Evolutionary conservation across 2,888 invertebrate genomes (phyloP), one percentile per base, ranked within the genome.

Genomic region (Trissolcus japonicus): DNA sequence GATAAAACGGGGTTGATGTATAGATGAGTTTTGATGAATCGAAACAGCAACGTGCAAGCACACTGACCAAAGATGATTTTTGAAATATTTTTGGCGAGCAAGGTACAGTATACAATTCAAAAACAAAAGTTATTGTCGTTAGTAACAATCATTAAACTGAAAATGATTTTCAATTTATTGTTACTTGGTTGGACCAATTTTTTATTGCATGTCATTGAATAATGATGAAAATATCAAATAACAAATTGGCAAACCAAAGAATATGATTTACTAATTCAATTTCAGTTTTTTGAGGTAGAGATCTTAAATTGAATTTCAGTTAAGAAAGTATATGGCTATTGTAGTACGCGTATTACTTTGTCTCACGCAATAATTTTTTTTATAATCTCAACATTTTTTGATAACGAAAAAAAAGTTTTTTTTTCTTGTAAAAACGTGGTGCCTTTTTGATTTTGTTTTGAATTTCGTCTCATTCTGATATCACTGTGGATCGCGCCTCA

Each of bases 241-340:
- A 82, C 67, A 83, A 86, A 84, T 84, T 83, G 82, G 81, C 79
- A 82, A 79, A 77, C 73, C 63, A 50, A 59, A 25, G 65, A 25
- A 25, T 77, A 79, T 86, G 86, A 86, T 86, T 86, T 86, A 86
- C 85, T 84, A 83, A 86, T 86, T 86, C 86, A 85, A 86, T 86
- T 86, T 85, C 85, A 82, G 81, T 82, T 83, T 81, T 83, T 85
- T 25, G 4, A 85, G 84, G 83, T 83, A 81, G 81, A 82, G 81
- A n/a, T n/a, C 80, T 81, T 79, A 75, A 81, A 82, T 84, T 84
- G 85, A 85, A 86, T 86, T 84, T 86, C 80, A 82, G 83, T 81
- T 80, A 83, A 1, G 35, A 83, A 83, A 80, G 83, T 82, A 79
- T 83, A 85, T 85, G 25, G 4, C 6, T 25, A 4, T 25, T 25